Percentiles rank a stretch among this genome's conserved stretches.
These are phyloP conservation scores for Drosophila sordidapex DNA, from an alignment of 2,888 invertebrate species.

Conservation along the genomic window DNA sequence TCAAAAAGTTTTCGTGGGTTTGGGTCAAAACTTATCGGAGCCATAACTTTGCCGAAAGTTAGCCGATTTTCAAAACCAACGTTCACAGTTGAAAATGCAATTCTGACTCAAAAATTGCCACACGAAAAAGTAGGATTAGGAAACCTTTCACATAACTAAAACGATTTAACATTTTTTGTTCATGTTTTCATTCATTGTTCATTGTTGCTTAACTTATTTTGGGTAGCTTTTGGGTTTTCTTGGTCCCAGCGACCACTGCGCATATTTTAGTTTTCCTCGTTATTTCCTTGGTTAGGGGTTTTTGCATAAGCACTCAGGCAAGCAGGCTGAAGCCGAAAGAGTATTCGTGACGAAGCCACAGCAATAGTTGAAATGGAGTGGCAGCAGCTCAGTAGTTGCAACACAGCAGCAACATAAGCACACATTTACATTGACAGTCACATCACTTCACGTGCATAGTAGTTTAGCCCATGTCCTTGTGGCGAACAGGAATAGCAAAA, in stretches of 20 bases:
- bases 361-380: constrained; percentile 59
- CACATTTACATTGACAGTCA: neutral
- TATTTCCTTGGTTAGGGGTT: constrained; percentile 16
- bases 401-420: constrained; percentile 3
- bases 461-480: constrained; percentile 50
- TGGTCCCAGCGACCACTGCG: neutral
- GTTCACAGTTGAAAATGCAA: neutral
- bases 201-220: no score
- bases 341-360: constrained; percentile 60
- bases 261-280: constrained; percentile 5
- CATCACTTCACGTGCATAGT: constrained; percentile 6
- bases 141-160: no score
- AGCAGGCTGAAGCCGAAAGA: constrained; percentile 20
- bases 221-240: neutral
- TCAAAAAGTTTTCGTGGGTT: neutral
- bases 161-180: no score
- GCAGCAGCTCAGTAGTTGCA: constrained; percentile 8
- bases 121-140: neutral
- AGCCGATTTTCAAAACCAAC: neutral
- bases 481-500: constrained; percentile 31
- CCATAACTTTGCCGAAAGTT: neutral
- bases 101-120: neutral
- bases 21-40: neutral
- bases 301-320: constrained; percentile 41
- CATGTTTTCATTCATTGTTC: no score